phyloP scores from a whole-genome alignment of 2,797 vertebrate species.

The Varecia variegata region DNA sequence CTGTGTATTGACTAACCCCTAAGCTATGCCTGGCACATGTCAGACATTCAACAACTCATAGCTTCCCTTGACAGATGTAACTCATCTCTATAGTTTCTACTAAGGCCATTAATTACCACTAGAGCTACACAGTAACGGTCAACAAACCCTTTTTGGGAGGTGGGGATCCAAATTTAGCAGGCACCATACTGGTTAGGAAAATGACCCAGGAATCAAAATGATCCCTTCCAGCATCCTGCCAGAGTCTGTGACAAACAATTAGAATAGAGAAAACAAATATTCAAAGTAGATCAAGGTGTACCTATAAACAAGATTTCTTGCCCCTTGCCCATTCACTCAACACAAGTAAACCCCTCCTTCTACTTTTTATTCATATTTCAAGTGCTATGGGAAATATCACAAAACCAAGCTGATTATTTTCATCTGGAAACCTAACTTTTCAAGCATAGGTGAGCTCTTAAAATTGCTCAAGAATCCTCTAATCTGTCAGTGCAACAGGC shows the following conservation, averaged over 20 bases:
- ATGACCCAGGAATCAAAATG: slow-evolving; percentile 6
- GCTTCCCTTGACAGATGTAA: not conserved
- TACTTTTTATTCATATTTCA: not conserved
- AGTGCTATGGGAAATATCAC: not conserved
- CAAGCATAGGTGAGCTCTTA: not conserved
- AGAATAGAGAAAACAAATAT: not conserved
- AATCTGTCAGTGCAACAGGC: not conserved
- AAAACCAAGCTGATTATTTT: not conserved
- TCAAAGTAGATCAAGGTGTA: not conserved
- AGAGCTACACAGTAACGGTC: not conserved
- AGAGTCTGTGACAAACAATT: not conserved
- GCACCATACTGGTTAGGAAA: slow-evolving; percentile 23
- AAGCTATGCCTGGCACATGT: not conserved
- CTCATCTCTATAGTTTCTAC: not conserved
- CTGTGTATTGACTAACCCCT: not conserved
- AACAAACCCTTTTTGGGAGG: not conserved
- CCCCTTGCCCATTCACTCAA: not conserved
- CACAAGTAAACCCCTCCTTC: not conserved
- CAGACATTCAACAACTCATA: not conserved
- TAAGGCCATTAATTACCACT: not conserved
- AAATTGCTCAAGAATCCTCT: not conserved
- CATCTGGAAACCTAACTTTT: slow-evolving; percentile 31
- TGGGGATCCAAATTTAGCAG: not conserved
- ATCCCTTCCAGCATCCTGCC: not conserved
- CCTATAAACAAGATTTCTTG: not conserved